phyloP scores from a whole-genome alignment of 2,888 invertebrate genomes.

The Aleiodes alternator region DNA sequence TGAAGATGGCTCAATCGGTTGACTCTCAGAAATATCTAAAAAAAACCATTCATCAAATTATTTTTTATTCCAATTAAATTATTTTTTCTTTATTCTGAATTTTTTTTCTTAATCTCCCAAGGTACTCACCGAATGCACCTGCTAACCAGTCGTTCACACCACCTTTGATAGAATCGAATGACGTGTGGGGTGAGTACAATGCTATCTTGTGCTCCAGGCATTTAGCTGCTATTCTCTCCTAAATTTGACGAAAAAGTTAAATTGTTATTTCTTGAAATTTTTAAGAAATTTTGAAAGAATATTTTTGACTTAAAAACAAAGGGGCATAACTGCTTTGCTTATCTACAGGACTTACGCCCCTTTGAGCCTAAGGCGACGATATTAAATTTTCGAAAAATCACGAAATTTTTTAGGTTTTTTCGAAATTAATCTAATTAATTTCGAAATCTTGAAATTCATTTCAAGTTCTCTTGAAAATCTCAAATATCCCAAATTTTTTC shows the following conservation, averaged over 20 bases:
- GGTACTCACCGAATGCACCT: conserved; percentile 77
- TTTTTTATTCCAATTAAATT: neutral
- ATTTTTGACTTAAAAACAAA: too few relatives aligned
- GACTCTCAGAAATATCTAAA: conserved; percentile 61
- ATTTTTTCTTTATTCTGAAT: neutral
- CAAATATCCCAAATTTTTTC: too few relatives aligned
- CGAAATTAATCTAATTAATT: too few relatives aligned
- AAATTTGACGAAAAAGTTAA: conserved; percentile 19
- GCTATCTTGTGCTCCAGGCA: conserved; percentile 91
- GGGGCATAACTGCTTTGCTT: too few relatives aligned
- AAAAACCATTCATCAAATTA: neutral
- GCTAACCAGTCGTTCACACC: conserved; percentile 98
- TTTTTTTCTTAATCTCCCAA: neutral
- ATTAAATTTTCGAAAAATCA: too few relatives aligned
- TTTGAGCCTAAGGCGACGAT: too few relatives aligned
- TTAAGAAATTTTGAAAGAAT: too few relatives aligned
- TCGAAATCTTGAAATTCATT: too few relatives aligned
- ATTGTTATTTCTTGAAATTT: too few relatives aligned
- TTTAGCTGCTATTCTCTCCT: conserved; percentile 87
- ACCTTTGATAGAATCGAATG: conserved; percentile 88
- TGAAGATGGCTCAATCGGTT: conserved; percentile 66
- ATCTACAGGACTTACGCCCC: too few relatives aligned
- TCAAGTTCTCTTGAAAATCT: too few relatives aligned
- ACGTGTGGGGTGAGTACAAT: conserved; percentile 95
- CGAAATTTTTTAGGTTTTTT: too few relatives aligned